These are phyloP conservation scores for Eilema sororculum DNA, from an alignment of 2,888 invertebrate species.

Conservation along the genomic window DNA sequence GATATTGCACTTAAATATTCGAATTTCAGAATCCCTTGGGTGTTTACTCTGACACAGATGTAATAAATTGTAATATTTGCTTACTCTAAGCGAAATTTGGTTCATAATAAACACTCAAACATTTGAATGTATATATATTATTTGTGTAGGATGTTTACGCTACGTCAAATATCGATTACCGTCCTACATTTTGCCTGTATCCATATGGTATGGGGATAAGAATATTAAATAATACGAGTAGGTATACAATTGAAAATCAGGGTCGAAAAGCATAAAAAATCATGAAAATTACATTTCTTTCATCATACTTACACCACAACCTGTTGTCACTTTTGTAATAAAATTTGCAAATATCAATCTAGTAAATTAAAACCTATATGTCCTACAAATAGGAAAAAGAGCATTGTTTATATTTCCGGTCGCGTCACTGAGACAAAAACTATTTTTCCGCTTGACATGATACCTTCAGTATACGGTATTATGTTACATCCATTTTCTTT, in stretches of 20 bases:
- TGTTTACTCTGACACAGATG: conserved; percentile 55
- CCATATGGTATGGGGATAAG: background rate
- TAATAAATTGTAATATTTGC: conserved; percentile 48
- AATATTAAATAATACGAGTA: background rate
- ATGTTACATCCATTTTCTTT: conserved; percentile 20
- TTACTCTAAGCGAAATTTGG: conserved; percentile 17
- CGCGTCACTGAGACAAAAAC: conserved; percentile 7
- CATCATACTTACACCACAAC: background rate
- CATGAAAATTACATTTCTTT: background rate
- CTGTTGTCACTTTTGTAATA: background rate
- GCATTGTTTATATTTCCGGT: conserved; percentile 10
- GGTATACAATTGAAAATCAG: background rate
- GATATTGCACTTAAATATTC: conserved; percentile 74
- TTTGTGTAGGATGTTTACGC: background rate
- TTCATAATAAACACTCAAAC: conserved; percentile 18
- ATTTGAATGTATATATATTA: background rate
- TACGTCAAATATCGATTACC: background rate
- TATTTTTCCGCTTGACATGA: conserved; percentile 16
- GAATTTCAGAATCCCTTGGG: conserved; percentile 57
- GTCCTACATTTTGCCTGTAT: background rate
- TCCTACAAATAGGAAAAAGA: background rate
- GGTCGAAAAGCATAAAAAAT: background rate
- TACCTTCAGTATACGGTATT: conserved; percentile 16
- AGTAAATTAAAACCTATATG: background rate
- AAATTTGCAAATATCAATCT: background rate